Evolutionary conservation across 2,888 invertebrate species (phyloP).

Genomic region (Lysandra bellargus): DNA sequence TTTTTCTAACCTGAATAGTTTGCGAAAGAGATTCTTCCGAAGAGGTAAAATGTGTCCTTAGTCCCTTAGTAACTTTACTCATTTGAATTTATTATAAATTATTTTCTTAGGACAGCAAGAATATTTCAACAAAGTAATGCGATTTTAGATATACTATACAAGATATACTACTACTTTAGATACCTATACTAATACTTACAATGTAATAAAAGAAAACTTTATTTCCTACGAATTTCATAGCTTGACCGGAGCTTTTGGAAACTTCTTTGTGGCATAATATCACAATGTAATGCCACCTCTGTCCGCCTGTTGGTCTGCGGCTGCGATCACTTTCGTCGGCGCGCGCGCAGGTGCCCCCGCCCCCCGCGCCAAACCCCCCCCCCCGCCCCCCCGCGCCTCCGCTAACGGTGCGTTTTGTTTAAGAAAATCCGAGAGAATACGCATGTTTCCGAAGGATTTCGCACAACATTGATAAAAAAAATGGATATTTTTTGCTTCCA

Average conservation of each 20-base stretch:
- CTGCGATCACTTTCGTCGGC: conserved; percentile 53
- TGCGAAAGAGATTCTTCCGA: no score
- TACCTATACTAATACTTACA: no score
- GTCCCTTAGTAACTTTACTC: no score
- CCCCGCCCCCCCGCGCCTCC: conserved; percentile 37
- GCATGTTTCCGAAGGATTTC: conserved; percentile 34
- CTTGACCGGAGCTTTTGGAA: neutral
- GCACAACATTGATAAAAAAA: no score
- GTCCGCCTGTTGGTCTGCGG: conserved; percentile 48
- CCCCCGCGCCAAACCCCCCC: conserved; percentile 39
- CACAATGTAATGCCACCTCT: conserved; percentile 44
- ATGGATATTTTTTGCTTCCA: neutral
- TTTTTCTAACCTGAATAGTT: no score
- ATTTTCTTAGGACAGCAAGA: no score
- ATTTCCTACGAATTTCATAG: neutral
- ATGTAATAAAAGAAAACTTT: no score
- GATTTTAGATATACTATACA: no score
- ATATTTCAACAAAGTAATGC: no score
- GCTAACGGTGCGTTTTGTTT: conserved; percentile 61
- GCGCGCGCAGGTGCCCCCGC: conserved; percentile 51
- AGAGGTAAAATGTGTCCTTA: no score
- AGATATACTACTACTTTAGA: no score
- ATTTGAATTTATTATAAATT: no score
- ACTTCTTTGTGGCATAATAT: neutral
- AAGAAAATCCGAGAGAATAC: conserved; percentile 51